These are phyloP conservation scores for Narcine bancroftii DNA, from an alignment of 2,113 vertebrate species.

Conservation along the genomic window DNA sequence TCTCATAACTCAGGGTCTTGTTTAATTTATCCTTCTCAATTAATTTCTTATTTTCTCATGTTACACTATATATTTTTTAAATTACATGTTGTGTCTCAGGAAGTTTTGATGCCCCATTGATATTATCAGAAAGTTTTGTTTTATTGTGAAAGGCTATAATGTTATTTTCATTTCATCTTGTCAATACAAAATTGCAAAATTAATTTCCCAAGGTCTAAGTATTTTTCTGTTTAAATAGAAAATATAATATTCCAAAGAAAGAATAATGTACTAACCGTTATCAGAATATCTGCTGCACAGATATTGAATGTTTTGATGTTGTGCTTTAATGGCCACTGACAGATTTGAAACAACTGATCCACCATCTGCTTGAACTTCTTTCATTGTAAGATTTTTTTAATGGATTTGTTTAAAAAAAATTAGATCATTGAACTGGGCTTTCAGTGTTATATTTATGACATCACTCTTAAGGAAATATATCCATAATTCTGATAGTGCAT, in stretches of 20 bases:
- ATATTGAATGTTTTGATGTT: not conserved
- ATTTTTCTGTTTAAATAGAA: slow-evolving; percentile 6
- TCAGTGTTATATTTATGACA: not conserved
- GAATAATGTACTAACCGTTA: not conserved
- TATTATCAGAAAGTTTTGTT: not conserved
- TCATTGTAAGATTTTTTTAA: not conserved
- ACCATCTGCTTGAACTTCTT: not conserved
- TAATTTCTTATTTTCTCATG: not conserved
- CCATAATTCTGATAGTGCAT: not conserved
- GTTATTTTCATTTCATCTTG: not conserved
- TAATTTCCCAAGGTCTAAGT: not conserved
- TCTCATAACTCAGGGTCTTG: not conserved
- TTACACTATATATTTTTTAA: not conserved
- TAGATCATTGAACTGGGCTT: not conserved
- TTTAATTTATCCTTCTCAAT: not conserved
- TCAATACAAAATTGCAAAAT: not conserved
- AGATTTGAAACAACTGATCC: not conserved
- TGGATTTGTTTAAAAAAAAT: not conserved
- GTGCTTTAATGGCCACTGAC: not conserved
- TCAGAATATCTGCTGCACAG: not conserved
- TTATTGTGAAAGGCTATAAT: not conserved
- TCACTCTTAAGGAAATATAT: not conserved
- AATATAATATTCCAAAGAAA: not conserved
- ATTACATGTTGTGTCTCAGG: not conserved
- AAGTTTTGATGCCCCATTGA: not conserved